A percentile compares a stretch with the other conserved stretches of the same genome.
These are phyloP conservation scores for Didymodactylos carnosus DNA, from an alignment of 2,888 invertebrate genomes.

Conservation along the genomic window DNA sequence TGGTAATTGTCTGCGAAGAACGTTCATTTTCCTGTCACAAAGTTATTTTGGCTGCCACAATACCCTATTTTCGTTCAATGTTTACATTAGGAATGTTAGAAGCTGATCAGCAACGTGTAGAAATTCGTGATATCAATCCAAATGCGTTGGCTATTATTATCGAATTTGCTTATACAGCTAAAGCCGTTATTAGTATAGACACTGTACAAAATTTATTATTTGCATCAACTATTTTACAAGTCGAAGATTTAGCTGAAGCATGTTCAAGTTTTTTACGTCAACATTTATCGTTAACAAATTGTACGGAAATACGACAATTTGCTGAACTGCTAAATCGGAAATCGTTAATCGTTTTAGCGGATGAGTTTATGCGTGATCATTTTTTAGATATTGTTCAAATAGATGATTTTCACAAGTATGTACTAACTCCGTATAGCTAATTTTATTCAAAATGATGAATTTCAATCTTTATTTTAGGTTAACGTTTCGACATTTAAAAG, in stretches of 20 bases:
- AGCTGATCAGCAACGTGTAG: slow-evolving; percentile 30
- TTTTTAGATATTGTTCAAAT: slow-evolving; percentile 20
- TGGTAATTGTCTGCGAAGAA: slow-evolving; percentile 33
- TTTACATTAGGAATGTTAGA: slow-evolving; percentile 31
- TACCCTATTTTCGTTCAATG: slow-evolving; percentile 25
- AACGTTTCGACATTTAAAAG: not conserved
- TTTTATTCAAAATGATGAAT: too few relatives aligned
- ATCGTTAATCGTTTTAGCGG: slow-evolving; percentile 35
- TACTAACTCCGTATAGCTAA: too few relatives aligned
- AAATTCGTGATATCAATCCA: slow-evolving; percentile 34
- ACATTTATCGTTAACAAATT: slow-evolving; percentile 37
- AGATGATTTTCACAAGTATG: not conserved
- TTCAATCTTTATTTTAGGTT: not conserved
- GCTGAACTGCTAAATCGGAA: slow-evolving; percentile 38
- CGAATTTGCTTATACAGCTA: slow-evolving; percentile 35
- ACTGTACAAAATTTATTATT: slow-evolving; percentile 36
- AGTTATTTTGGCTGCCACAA: slow-evolving; percentile 34
- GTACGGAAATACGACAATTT: slow-evolving; percentile 39
- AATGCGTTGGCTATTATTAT: slow-evolving; percentile 32
- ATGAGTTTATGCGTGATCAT: slow-evolving; percentile 30
- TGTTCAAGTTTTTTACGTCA: slow-evolving; percentile 34
- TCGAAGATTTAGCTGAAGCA: slow-evolving; percentile 34
- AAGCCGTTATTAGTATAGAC: slow-evolving; percentile 27
- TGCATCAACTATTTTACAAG: slow-evolving; percentile 35
- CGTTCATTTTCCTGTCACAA: slow-evolving; percentile 33